Percentiles rank a stretch among this genome's conserved stretches.
These are phyloP conservation scores for Porites lutea DNA, from an alignment of 64 coral and sea anemone species.

Conservation along the genomic window DNA sequence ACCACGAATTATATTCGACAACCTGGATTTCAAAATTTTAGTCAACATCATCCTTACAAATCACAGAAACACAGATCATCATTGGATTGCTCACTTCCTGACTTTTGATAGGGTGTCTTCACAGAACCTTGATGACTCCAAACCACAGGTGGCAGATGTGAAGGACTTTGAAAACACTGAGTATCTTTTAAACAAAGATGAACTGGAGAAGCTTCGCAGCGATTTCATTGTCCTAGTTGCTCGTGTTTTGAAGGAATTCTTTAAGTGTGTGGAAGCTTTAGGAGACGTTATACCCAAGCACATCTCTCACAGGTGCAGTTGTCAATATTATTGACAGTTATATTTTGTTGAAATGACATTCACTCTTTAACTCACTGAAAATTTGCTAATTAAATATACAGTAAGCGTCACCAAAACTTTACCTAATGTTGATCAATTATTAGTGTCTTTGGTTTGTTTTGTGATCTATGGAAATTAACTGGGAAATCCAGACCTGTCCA, in stretches of 20 bases:
- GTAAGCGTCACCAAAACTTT: too few species aligned
- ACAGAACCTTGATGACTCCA: conserved; percentile 57
- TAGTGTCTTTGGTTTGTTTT: too few species aligned
- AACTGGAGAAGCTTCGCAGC: conserved; percentile 18
- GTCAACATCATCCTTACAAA: conserved; percentile 68
- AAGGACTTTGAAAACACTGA: conserved; percentile 59
- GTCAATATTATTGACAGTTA: too few species aligned
- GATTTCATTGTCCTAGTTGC: conserved; percentile 32
- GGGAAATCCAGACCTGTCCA: too few species aligned
- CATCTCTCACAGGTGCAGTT: conserved; percentile 23
- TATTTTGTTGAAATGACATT: too few species aligned
- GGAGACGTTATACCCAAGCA: not conserved
- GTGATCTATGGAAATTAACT: too few species aligned
- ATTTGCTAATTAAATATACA: too few species aligned
- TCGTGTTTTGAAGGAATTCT: conserved; percentile 25
- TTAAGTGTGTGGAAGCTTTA: not conserved
- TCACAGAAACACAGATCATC: conserved; percentile 65
- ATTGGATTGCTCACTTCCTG: conserved; percentile 62
- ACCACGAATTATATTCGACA: conserved; percentile 59
- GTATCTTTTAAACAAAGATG: conserved; percentile 53
- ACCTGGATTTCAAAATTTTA: conserved; percentile 62
- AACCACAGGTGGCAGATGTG: conserved; percentile 27
- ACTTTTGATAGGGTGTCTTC: conserved; percentile 73
- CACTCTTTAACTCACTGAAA: too few species aligned
- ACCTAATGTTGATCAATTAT: too few species aligned